phyloP scores from a whole-genome alignment of 2,888 invertebrate species.

The Lasioglossum marginatum region DNA sequence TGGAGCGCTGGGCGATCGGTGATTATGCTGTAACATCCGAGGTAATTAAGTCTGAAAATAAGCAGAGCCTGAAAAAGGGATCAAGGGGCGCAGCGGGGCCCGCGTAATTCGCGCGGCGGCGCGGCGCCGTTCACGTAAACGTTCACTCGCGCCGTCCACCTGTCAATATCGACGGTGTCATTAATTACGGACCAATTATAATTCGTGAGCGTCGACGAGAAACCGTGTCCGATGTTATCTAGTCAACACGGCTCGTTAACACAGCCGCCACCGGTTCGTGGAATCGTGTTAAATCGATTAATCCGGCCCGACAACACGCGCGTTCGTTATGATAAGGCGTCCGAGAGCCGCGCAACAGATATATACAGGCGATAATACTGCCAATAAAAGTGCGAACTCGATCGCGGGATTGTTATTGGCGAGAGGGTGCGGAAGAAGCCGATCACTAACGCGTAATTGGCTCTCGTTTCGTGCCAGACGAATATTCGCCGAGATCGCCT shows the following conservation, averaged over 20 bases:
- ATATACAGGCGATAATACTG: constrained; percentile 24
- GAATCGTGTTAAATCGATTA: constrained; percentile 71
- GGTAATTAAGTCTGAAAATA: constrained; percentile 69
- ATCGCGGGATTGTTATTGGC: not conserved
- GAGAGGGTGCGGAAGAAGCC: constrained; percentile 9
- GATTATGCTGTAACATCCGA: constrained; percentile 68
- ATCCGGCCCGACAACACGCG: constrained; percentile 53
- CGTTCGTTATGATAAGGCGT: constrained; percentile 63
- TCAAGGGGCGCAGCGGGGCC: constrained; percentile 54
- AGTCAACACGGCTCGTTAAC: constrained; percentile 66
- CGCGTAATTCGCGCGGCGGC: constrained; percentile 66
- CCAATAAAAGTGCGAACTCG: constrained; percentile 19
- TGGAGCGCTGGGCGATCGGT: constrained; percentile 43
- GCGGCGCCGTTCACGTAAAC: constrained; percentile 21
- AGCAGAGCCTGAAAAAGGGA: constrained; percentile 50
- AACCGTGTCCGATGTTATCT: constrained; percentile 71
- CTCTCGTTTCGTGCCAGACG: not conserved
- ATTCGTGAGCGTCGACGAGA: constrained; percentile 69
- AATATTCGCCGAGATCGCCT: not conserved
- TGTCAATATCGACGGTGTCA: constrained; percentile 77
- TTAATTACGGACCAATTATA: constrained; percentile 81
- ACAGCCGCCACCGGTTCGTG: constrained; percentile 59
- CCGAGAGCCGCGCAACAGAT: constrained; percentile 12
- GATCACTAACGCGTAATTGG: constrained; percentile 42
- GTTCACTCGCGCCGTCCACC: constrained; percentile 60